Base-by-base conservation (phyloP, 2,113 vertebrate species). In the Paralichthys olivaceus region DNA sequence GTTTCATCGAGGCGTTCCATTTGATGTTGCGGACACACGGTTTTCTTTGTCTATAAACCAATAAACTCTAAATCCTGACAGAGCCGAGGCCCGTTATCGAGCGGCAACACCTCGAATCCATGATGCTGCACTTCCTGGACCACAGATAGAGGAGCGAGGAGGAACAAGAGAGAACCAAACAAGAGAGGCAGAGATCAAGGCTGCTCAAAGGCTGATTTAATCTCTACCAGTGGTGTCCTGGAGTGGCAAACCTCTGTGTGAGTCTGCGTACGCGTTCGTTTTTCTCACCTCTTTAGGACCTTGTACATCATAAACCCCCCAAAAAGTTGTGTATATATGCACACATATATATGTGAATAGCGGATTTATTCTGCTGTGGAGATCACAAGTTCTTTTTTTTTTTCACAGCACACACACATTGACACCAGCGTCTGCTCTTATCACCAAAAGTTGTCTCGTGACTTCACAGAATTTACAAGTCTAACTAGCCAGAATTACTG, bases 131-230 rank as follows among this genome's bases (percentile, higher is more conserved):
- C 72, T 72, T 82, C 61, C 57, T 74, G 54, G 79, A 64, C 20
- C n/a, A 78, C 25, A 69, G 55, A 54, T n/a, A 51, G 54, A 56
- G 63, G 22, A 19, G 25, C 0, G 2, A 58, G 69, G 72, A 53
- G 7, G 68, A 55, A 81, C 77, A 81, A 61, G 72, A 55, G 22
- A 43, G 54, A 74, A 84, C 74, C 77, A 76, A 61, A 84, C 69
- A 49, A 65, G 79, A 40, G 56, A 55, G 28, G 65, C 55, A 34
- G 73, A 80, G 75, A 88, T 86, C 77, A 88, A 84, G 71, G 81
- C 29, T 4, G 64, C 77, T 83, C 64, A 78, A 64, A 74, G 68
- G 70, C 56, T 57, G 79, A 84, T 84, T 81, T 86, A 60, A 86
- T 84, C 77, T 72, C 72, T 64, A 57, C 68, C 64, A 62, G 63